Evolutionary conservation across 1,140 invertebrate genomes (phyloP), one percentile per base, ranked within the genome.

Genomic region (Drosophila arizonae): DNA sequence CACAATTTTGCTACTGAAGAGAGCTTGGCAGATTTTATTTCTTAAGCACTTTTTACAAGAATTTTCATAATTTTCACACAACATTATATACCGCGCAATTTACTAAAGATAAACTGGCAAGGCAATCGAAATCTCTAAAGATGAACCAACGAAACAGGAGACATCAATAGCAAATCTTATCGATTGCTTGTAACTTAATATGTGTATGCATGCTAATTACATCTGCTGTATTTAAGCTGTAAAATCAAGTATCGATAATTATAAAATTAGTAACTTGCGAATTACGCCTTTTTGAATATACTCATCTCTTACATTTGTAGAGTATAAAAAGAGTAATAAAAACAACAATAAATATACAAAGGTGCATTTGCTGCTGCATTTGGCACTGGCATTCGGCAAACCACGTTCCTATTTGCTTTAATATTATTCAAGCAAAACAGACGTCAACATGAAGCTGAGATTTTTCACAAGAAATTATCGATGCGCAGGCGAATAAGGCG

Each of bases 381-480:
- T 87, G 82, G 82, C 56, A 63, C 43, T 86, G 82, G 76, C 76
- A 82, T 86, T 73, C 15, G 15, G 69, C 72, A 48, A 79, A 64
- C 79, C 51, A 79, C 82, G 79, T 86, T 86, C 79, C 82, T 81
- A 71, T 76, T 75, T 79, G 76, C 48, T 81, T 67, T 77, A 82
- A 87, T 87, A 72, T 82, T 75, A 87, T 87, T 79, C 76, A 88
- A 72, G 84, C 77, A 62, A 69, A 80, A 69, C 15, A 63, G 26
- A 26, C 65, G 61, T 60, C 41, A 68, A 81, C 78, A 85, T 62
- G 72, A 82, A 79, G 76, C 84, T 55, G 82, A 79, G 79, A 87
- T 88, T 87, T 88, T 87, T 87, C 82, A 88, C 82, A 87, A 87
- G 82, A 87, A 87, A 87, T 76, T 87, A 79, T 79, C 81, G 73